These are phyloP conservation scores for Lycaon pictus DNA, from an alignment of 2,113 vertebrate species.

Conservation along the genomic window DNA sequence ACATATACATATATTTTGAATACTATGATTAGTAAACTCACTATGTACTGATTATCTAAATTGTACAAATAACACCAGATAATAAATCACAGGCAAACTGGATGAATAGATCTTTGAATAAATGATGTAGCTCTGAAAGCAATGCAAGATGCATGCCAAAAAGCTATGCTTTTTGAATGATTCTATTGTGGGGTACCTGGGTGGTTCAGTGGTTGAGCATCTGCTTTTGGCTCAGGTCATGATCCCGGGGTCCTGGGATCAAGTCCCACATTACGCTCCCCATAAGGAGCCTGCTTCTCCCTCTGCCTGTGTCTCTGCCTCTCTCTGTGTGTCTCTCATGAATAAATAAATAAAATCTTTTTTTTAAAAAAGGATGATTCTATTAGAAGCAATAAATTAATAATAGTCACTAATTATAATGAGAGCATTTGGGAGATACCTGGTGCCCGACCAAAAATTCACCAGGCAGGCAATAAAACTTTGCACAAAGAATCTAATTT, in stretches of 20 bases:
- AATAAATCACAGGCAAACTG: neutral
- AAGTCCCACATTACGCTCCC: too few relatives aligned
- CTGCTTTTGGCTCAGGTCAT: too few relatives aligned
- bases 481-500: slow-evolving; percentile 29
- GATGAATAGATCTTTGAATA: slow-evolving; percentile 17
- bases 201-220: too few relatives aligned
- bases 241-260: too few relatives aligned
- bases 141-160: slow-evolving; percentile 34
- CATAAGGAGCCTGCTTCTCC: too few relatives aligned
- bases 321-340: too few relatives aligned
- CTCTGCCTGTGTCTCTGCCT: too few relatives aligned
- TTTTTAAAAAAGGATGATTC: too few relatives aligned
- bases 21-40: slow-evolving; percentile 5
- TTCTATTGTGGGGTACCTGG: neutral
- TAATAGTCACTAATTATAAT: slow-evolving; percentile 35
- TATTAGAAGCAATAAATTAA: slow-evolving; percentile 32
- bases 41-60: slow-evolving; percentile 49
- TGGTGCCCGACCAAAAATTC: neutral
- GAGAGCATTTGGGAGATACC: neutral
- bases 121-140: slow-evolving; percentile 10
- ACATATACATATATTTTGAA: neutral
- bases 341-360: too few relatives aligned
- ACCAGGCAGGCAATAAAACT: neutral
- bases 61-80: neutral
- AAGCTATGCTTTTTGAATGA: neutral